Percentiles rank a stretch among this genome's conserved stretches.
Conservation (phyloP, 2,797 vertebrate species). For the Megaceryle alcyon region DNA sequence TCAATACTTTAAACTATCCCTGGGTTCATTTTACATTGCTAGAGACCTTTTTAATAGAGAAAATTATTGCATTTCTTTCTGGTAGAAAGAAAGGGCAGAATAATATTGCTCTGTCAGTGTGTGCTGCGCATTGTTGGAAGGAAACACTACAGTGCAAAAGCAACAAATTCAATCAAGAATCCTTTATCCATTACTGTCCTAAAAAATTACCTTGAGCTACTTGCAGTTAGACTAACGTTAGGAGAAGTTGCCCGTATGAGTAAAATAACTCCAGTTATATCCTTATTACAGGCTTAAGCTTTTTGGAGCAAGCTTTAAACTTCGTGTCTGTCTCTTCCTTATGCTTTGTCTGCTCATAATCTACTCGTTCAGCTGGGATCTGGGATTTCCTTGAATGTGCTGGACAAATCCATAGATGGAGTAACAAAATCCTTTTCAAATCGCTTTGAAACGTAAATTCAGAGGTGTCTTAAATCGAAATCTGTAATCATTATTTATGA, state of each 20-base stretch:
- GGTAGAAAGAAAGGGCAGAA: background rate
- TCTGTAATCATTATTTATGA: background rate
- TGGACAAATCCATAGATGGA: conserved; percentile 3
- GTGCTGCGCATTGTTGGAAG: background rate
- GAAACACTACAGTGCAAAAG: background rate
- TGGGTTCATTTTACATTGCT: fast-evolving
- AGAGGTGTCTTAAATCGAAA: background rate
- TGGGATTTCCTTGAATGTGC: conserved; percentile 23
- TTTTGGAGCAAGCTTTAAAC: conserved; percentile 12
- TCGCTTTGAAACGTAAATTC: background rate
- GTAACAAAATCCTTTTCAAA: background rate
- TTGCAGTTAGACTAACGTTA: background rate
- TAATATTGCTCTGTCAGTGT: background rate
- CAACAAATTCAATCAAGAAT: background rate
- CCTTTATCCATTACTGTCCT: background rate
- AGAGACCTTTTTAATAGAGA: background rate
- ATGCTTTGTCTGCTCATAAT: conserved; percentile 6
- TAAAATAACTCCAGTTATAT: background rate
- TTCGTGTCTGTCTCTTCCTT: background rate
- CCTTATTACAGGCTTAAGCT: conserved; percentile 16
- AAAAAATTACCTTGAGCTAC: background rate
- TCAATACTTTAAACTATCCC: background rate
- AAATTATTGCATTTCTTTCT: background rate
- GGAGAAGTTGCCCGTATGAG: background rate
- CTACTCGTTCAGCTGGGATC: conserved; percentile 6